A percentile compares a stretch with the other conserved stretches of the same genome.
These are phyloP conservation scores for Lethocerus indicus DNA, from an alignment of 1,140 invertebrate species.

Conservation along the genomic window DNA sequence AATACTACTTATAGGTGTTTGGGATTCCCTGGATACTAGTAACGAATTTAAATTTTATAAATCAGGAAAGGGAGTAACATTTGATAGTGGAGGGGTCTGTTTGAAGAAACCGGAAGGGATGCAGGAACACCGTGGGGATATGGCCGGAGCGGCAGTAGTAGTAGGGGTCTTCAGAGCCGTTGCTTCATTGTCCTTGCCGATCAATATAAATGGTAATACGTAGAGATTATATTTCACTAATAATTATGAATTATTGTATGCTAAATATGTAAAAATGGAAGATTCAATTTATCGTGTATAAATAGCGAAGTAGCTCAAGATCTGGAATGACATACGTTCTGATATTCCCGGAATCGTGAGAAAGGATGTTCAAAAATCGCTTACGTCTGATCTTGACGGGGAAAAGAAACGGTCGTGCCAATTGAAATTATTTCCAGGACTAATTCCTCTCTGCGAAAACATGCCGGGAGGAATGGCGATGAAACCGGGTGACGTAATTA, in stretches of 20 bases:
- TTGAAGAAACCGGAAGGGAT: constrained; percentile 37
- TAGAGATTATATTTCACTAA: background rate
- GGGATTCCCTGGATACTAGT: too few species aligned
- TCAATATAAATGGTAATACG: constrained; percentile 34
- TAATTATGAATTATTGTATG: background rate
- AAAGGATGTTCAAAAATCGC: too few species aligned
- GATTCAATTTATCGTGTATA: too few species aligned
- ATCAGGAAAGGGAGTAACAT: constrained; percentile 41
- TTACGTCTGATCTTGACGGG: too few species aligned
- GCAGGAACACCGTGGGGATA: constrained; percentile 43
- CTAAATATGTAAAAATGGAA: too few species aligned
- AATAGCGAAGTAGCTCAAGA: too few species aligned
- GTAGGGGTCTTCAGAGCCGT: constrained; percentile 32
- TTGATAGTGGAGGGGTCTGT: constrained; percentile 47
- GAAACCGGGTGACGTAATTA: constrained; percentile 73
- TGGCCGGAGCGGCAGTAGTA: constrained; percentile 49
- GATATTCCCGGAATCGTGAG: too few species aligned
- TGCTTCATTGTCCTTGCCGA: constrained; percentile 30
- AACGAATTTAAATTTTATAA: too few species aligned
- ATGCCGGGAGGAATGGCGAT: constrained; percentile 67
- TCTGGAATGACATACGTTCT: too few species aligned
- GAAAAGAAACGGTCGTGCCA: too few species aligned
- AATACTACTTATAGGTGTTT: too few species aligned
- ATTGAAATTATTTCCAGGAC: too few species aligned
- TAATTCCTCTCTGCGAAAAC: constrained; percentile 76